phyloP scores from a whole-genome alignment of 2,113 vertebrate species.

The Cepphus grylle region DNA sequence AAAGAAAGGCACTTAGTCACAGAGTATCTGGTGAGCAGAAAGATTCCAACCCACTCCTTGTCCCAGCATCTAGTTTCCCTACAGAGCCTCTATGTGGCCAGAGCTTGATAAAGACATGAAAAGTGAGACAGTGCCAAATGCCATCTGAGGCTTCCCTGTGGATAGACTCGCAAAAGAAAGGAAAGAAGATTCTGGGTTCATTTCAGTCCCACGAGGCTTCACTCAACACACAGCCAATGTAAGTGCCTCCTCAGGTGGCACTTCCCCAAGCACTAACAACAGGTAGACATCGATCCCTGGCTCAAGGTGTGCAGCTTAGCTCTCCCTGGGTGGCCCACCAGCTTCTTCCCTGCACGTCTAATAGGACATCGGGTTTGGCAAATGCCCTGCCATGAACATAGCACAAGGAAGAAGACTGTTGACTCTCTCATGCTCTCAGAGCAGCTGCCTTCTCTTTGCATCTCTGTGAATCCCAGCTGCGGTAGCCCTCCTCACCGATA shows the following conservation, averaged over 20 bases:
- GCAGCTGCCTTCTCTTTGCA: background rate
- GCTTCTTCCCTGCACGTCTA: background rate
- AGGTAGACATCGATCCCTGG: background rate
- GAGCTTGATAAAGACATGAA: background rate
- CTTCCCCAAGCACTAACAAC: background rate
- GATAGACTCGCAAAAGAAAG: background rate
- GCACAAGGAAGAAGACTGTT: background rate
- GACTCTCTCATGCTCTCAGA: background rate
- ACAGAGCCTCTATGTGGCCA: background rate
- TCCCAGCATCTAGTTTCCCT: background rate
- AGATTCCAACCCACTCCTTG: background rate
- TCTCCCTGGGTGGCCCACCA: background rate
- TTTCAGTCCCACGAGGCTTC: background rate
- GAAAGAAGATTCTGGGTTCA: background rate
- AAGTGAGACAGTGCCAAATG: conserved; percentile 14
- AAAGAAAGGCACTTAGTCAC: conserved; percentile 35
- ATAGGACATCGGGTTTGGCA: background rate
- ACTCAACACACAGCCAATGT: background rate
- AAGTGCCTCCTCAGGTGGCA: background rate
- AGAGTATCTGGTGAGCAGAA: background rate
- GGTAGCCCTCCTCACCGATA: background rate
- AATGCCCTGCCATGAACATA: background rate
- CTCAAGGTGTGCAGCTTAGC: background rate
- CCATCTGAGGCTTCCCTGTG: background rate
- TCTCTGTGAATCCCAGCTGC: background rate